Evolutionary conservation across 2,113 vertebrate genomes (phyloP), one percentile per base, ranked within the genome.

Genomic region (Gila orcuttii): DNA sequence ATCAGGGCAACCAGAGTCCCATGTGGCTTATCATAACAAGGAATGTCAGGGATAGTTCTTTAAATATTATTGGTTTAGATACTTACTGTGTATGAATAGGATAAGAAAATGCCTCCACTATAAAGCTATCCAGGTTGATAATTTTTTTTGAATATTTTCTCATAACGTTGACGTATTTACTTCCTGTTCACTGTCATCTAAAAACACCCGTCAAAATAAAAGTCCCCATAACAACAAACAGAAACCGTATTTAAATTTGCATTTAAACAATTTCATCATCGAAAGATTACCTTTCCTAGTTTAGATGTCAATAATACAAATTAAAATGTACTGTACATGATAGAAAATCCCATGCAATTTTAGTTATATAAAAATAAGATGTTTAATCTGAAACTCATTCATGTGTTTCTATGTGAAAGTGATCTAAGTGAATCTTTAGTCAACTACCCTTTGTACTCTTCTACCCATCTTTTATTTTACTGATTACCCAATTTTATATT

Each of bases 191-290:
- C 2, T 12, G 42, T 69, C 11, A 1, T 78, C 6, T 12, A 12
- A n/a, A 71, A 82, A 33, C 6, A 82, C 31, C 4, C 17, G 80
- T 39, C 64, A 82, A 82, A 82, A 82, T 82, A 82, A 82, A 82
- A 68, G 80, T 82, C 80, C 25, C 25, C 8, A 7, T 81, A 11
- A 45, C 39, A 17, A 21, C 1, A 36, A 39, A 36, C 17, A 33
- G 55, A 55, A 55, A 21, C 15, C 7, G 31, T 39, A 7, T 64
- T 64, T 12, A 12, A 4, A 6, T 73, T 73, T 1, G 13, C 0
- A 42, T 42, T 42, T 39, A 1, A 21, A 9, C 15, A 45, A 45
- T n/a, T 45, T 73, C 23, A 2, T 74, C 39, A 25, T 6, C 5
- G 2, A 1, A 39, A 73, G 0, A 21, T 33, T 73, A 6, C 2